A percentile compares a stretch with the other conserved stretches of the same genome.
These are phyloP conservation scores for Petrocephalus schoutedeni DNA, from an alignment of 2,797 vertebrate species.

Conservation along the genomic window DNA sequence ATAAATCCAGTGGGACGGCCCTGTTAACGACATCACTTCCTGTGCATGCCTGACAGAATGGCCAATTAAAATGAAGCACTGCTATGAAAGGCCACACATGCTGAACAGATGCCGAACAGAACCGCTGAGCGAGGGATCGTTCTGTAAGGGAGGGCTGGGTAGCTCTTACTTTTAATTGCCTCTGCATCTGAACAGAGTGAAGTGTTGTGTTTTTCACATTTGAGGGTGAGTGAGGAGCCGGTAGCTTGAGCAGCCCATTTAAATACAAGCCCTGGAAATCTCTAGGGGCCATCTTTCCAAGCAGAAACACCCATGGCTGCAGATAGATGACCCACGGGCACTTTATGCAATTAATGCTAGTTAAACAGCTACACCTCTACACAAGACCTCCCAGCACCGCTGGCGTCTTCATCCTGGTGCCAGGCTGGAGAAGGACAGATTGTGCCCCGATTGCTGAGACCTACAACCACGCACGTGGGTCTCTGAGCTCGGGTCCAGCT, in stretches of 20 bases:
- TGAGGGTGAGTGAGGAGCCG: not conserved
- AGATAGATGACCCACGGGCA: not conserved
- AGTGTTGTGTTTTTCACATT: not conserved
- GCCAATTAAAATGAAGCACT: not conserved
- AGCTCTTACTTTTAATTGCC: not conserved
- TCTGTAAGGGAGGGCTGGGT: not conserved
- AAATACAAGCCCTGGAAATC: not conserved
- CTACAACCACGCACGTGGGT: not conserved
- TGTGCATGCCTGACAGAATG: not conserved
- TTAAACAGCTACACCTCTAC: slow-evolving; percentile 12
- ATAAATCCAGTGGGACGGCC: not conserved
- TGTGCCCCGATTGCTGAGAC: not conserved
- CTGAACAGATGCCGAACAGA: not conserved
- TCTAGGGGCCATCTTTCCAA: not conserved
- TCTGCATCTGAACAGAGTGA: slow-evolving; percentile 8
- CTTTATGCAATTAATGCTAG: not conserved
- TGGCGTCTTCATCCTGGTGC: not conserved
- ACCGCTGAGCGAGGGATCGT: not conserved
- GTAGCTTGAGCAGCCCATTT: slow-evolving; percentile 2
- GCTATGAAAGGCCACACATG: not conserved
- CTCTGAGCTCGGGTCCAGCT: not conserved
- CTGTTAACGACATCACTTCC: not conserved
- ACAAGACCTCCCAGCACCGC: not conserved
- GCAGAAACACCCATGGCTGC: not conserved
- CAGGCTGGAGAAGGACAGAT: not conserved